These are phyloP conservation scores for Electrona antarctica DNA, from an alignment of 2,113 vertebrate species.

Conservation along the genomic window DNA sequence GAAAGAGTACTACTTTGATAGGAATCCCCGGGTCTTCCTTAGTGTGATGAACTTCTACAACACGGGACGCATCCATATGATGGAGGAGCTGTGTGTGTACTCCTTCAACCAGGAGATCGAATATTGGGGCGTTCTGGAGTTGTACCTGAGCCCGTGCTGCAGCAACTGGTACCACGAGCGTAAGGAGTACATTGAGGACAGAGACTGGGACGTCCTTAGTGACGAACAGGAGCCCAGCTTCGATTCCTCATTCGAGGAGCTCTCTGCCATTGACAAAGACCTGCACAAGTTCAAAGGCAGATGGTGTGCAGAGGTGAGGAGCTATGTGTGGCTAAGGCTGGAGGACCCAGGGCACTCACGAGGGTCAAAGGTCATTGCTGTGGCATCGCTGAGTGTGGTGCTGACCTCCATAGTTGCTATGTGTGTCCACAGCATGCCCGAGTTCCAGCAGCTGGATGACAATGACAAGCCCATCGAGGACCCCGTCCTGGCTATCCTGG, in stretches of 20 bases:
- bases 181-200: constrained; percentile 85
- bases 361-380: constrained; percentile 89
- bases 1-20: constrained; percentile 96
- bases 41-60: constrained; percentile 97
- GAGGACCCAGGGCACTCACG: constrained; percentile 92
- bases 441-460: constrained; percentile 86
- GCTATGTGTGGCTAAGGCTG: constrained; percentile 91
- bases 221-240: constrained; percentile 83
- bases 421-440: constrained; percentile 98
- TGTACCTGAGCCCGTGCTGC: constrained; percentile 91
- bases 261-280: constrained; percentile 91
- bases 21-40: constrained; percentile 91
- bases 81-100: constrained; percentile 97
- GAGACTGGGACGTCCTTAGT: constrained; percentile 90
- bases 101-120: constrained; percentile 98
- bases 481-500: constrained; percentile 86
- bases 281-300: constrained; percentile 89
- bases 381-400: constrained; percentile 90
- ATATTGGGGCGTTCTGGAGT: constrained; percentile 97
- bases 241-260: constrained; percentile 89
- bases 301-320: constrained; percentile 86
- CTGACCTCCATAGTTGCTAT: constrained; percentile 94
- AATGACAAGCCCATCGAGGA: constrained; percentile 88
- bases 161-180: constrained; percentile 91
- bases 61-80: constrained; percentile 92